Conservation (phyloP, 2,113 vertebrate species). For the Hymenochirus boettgeri region DNA sequence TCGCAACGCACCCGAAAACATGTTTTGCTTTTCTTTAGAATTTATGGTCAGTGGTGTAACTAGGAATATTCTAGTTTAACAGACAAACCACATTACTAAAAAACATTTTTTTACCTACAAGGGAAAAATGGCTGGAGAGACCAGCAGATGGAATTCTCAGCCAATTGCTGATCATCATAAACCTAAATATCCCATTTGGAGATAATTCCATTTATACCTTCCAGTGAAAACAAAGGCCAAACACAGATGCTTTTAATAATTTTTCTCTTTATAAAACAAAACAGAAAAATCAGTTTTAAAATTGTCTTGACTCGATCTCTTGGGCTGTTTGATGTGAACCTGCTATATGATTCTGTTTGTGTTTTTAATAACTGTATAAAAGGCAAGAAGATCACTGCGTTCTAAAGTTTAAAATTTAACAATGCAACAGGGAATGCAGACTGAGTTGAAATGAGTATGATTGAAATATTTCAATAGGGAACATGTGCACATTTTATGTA, state of each 20-base stretch:
- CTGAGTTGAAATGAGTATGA: constrained; percentile 13
- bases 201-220: background rate
- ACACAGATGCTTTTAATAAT: constrained; percentile 27
- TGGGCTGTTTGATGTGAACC: constrained; percentile 21
- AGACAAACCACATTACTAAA: too few species aligned
- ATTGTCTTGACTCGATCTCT: constrained; percentile 5
- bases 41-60: too few species aligned
- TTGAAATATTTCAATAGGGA: too few species aligned
- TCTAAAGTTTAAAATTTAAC: constrained; percentile 24
- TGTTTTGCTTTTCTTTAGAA: too few species aligned
- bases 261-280: background rate
- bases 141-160: background rate
- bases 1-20: too few species aligned
- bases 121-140: background rate
- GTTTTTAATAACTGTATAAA: constrained; percentile 27
- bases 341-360: constrained; percentile 6
- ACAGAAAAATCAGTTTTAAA: background rate
- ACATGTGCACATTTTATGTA: too few species aligned
- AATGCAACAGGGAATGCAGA: constrained; percentile 13
- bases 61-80: too few species aligned
- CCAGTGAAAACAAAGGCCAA: constrained; percentile 12
- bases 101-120: too few species aligned
- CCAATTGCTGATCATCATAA: background rate
- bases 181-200: constrained; percentile 18
- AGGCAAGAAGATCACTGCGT: background rate